These are phyloP conservation scores for Coregonus sp. DNA, from an alignment of 2,797 vertebrate genomes.

Conservation along the genomic window DNA sequence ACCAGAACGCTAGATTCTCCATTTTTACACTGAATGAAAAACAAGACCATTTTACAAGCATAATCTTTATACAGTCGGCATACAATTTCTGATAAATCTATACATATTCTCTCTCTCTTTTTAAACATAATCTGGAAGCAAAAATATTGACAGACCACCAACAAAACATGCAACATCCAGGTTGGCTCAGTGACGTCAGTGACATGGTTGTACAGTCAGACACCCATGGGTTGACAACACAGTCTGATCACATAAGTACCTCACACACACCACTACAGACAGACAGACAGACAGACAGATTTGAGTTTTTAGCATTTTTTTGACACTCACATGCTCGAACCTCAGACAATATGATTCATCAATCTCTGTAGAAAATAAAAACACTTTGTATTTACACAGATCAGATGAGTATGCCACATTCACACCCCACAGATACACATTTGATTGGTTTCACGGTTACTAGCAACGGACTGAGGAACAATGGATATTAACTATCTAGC, in stretches of 20 bases:
- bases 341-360: constrained; percentile 84
- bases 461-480: constrained; percentile 69
- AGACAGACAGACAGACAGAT: constrained; percentile 68
- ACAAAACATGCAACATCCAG: constrained; percentile 95
- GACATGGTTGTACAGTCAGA: constrained; percentile 74
- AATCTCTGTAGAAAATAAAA: constrained; percentile 86
- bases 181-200: constrained; percentile 68
- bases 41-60: constrained; percentile 95
- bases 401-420: constrained; percentile 84
- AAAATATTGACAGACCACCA: constrained; percentile 88
- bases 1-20: constrained; percentile 85
- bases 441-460: constrained; percentile 76
- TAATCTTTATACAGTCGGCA: constrained; percentile 86
- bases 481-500: constrained; percentile 68
- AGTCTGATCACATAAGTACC: constrained; percentile 76
- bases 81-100: constrained; percentile 80
- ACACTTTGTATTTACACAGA: constrained; percentile 89
- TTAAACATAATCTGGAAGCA: constrained; percentile 79
- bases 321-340: constrained; percentile 92
- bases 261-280: constrained; percentile 83
- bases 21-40: constrained; percentile 96
- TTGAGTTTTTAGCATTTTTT: constrained; percentile 19
- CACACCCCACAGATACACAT: constrained; percentile 71
- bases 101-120: constrained; percentile 81
- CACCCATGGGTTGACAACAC: constrained; percentile 80